Evolutionary conservation across 2,888 invertebrate genomes (phyloP).

Genomic region (Stenodema calcarata): DNA sequence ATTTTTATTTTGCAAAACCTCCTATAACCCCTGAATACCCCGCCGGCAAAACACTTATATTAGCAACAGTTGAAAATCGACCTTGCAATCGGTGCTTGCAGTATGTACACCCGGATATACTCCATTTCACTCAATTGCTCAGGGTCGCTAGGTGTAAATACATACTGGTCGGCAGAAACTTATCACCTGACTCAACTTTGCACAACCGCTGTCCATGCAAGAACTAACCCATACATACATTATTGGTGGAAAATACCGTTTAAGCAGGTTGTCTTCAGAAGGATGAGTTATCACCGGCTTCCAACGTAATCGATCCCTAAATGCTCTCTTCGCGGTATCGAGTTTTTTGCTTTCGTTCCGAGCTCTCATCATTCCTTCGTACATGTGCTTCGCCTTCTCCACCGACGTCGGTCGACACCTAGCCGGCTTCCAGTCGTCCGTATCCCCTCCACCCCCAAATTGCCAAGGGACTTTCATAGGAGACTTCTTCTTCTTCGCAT

Average conservation of each 20-base stretch:
- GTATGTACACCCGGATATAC: too few species aligned
- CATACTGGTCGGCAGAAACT: too few species aligned
- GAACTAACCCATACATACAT: too few species aligned
- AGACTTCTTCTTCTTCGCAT: not conserved
- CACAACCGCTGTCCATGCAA: too few species aligned
- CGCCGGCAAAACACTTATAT: too few species aligned
- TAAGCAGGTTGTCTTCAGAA: not conserved
- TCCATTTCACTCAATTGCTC: too few species aligned
- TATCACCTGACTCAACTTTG: too few species aligned
- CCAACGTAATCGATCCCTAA: not conserved
- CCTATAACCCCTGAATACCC: too few species aligned
- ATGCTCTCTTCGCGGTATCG: not conserved
- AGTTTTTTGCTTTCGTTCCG: not conserved
- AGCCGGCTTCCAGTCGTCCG: not conserved
- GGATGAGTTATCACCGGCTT: not conserved
- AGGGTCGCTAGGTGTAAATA: too few species aligned
- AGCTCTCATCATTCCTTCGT: not conserved
- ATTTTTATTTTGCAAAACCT: too few species aligned
- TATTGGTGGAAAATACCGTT: constrained; percentile 8
- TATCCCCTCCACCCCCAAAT: not conserved
- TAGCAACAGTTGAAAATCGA: too few species aligned
- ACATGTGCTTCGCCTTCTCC: constrained; percentile 14
- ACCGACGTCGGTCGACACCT: not conserved
- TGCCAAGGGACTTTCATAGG: not conserved
- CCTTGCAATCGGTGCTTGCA: too few species aligned